phyloP scores from a whole-genome alignment of 2,888 invertebrate genomes.

The Parelbella ahira region DNA sequence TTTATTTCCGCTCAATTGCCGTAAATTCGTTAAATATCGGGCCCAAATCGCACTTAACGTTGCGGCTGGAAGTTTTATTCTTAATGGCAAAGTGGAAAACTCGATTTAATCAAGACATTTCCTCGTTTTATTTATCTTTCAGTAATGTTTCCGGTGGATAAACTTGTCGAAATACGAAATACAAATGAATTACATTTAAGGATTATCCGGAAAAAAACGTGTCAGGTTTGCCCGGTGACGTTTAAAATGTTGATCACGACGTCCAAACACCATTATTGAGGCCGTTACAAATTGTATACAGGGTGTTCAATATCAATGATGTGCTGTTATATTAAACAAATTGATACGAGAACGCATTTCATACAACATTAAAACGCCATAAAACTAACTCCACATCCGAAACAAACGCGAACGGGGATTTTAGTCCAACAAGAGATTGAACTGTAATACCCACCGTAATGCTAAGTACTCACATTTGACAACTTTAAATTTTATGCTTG shows the following conservation, averaged over 20 bases:
- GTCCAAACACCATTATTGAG: slow-evolving; percentile 41
- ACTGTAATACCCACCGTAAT: slow-evolving; percentile 9
- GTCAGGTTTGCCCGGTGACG: slow-evolving; percentile 30
- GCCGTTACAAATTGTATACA: slow-evolving; percentile 43
- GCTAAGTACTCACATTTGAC: slow-evolving; percentile 15
- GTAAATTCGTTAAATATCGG: slow-evolving; percentile 3
- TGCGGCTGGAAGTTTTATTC: slow-evolving; percentile 1
- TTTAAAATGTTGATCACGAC: slow-evolving; percentile 52
- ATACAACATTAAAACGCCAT: slow-evolving; percentile 3
- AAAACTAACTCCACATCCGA: slow-evolving; percentile 8
- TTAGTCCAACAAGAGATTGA: slow-evolving; percentile 11
- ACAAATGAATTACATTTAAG: slow-evolving; percentile 27
- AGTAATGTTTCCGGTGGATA: background rate
- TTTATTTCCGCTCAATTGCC: slow-evolving; percentile 2
- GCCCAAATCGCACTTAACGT: background rate
- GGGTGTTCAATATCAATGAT: slow-evolving; percentile 33
- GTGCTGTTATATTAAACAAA: slow-evolving; percentile 7
- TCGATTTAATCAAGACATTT: too few species aligned
- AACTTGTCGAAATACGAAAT: slow-evolving; percentile 2
- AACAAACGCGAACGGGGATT: slow-evolving; percentile 13
- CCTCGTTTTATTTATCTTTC: background rate
- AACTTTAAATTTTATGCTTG: slow-evolving; percentile 18
- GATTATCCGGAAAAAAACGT: slow-evolving; percentile 31
- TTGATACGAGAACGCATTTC: slow-evolving; percentile 2
- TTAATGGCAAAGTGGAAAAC: background rate